Evolutionary conservation across 2,113 vertebrate genomes (phyloP).

Genomic region (Nycticorax nycticorax): DNA sequence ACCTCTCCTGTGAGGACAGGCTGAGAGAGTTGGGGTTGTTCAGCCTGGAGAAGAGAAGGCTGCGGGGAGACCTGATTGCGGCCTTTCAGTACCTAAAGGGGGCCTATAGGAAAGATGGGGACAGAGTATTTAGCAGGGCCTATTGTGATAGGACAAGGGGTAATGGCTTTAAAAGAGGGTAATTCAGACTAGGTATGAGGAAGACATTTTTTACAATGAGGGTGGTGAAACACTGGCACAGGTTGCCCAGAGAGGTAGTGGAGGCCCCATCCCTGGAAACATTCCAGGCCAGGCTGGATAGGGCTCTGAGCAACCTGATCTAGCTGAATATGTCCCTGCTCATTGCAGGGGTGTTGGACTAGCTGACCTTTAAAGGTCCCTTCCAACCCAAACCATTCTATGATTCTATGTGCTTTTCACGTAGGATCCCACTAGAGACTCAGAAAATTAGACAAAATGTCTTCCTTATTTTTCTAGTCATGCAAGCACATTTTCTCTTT

Average conservation of each 20-base stretch:
- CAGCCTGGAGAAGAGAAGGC: background rate
- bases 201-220: background rate
- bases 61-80: fast-evolving
- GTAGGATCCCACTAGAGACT: background rate
- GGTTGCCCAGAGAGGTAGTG: background rate
- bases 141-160: fast-evolving
- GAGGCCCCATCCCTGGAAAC: background rate
- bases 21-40: background rate
- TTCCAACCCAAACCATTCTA: background rate
- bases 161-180: background rate
- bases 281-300: background rate
- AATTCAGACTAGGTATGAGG: background rate
- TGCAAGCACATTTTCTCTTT: background rate
- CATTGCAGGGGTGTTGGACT: background rate
- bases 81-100: background rate
- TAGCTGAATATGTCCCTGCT: background rate
- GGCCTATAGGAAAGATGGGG: background rate
- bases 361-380: background rate
- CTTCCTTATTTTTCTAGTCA: background rate
- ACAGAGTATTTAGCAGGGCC: background rate
- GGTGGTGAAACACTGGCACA: background rate
- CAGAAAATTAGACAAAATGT: background rate
- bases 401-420: background rate
- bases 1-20: background rate
- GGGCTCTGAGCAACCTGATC: background rate